Conservation (phyloP, 1,140 invertebrate species). For the Paralvinella palmiformis region DNA sequence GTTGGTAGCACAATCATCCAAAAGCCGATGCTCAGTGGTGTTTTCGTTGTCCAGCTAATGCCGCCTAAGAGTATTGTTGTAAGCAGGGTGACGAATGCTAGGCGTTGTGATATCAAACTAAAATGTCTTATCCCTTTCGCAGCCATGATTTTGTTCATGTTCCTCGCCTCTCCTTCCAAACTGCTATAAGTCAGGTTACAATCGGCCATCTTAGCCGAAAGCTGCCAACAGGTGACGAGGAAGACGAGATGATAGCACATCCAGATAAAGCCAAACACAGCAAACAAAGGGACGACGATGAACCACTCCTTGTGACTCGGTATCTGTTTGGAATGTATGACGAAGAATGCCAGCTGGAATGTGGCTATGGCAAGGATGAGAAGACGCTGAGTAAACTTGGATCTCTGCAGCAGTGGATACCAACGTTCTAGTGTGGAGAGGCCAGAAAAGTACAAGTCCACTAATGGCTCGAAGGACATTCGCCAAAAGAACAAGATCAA, state of each 20-base stretch:
- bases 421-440: constrained; percentile 41
- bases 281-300: constrained; percentile 41
- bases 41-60: constrained; percentile 42
- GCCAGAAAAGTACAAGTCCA: constrained; percentile 39
- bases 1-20: constrained; percentile 36
- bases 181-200: constrained; percentile 35
- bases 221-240: constrained; percentile 39
- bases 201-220: constrained; percentile 42
- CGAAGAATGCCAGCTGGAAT: constrained; percentile 29
- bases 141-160: constrained; percentile 41
- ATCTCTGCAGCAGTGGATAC: constrained; percentile 31
- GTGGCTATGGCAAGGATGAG: constrained; percentile 29
- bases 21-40: constrained; percentile 35
- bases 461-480: constrained; percentile 34
- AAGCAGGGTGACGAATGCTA: constrained; percentile 34
- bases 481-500: constrained; percentile 38
- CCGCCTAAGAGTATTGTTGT: constrained; percentile 33
- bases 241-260: constrained; percentile 37
- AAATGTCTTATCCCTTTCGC: constrained; percentile 47
- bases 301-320: constrained; percentile 46
- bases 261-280: constrained; percentile 36
- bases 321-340: constrained; percentile 29
- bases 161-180: constrained; percentile 29
- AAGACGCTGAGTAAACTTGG: constrained; percentile 28
- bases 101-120: constrained; percentile 39